phyloP scores from a whole-genome alignment of 2,797 vertebrate species.

The Danio aesculapii region DNA sequence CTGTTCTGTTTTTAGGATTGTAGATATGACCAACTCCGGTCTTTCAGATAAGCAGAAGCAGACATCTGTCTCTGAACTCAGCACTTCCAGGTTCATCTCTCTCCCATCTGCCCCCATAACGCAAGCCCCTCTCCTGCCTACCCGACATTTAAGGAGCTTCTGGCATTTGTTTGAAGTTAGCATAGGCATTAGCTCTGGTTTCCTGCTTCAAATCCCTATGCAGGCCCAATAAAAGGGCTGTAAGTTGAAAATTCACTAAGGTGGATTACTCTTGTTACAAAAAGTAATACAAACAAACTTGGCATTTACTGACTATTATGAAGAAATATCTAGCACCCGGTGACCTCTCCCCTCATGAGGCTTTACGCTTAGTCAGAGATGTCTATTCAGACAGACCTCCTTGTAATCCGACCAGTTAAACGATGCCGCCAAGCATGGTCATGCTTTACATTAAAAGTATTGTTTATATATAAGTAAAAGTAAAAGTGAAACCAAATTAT shows the following conservation, averaged over 20 bases:
- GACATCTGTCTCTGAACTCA: conserved; percentile 56
- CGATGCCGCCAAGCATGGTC: background rate
- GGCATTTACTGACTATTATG: conserved; percentile 62
- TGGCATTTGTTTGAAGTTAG: conserved; percentile 83
- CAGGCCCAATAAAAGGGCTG: conserved; percentile 76
- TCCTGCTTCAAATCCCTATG: conserved; percentile 81
- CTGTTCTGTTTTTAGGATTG: conserved; percentile 78
- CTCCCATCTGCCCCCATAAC: conserved; percentile 63
- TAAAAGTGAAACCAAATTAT: too few relatives aligned
- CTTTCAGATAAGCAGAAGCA: conserved; percentile 73
- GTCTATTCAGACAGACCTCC: background rate
- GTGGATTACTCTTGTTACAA: conserved; percentile 72
- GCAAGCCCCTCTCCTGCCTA: conserved; percentile 9
- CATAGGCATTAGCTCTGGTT: conserved; percentile 82
- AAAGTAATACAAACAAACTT: conserved; percentile 72
- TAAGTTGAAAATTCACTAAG: conserved; percentile 73
- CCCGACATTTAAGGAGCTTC: conserved; percentile 78
- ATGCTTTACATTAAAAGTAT: too few relatives aligned
- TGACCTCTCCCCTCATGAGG: background rate
- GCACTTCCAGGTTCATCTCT: conserved; percentile 64
- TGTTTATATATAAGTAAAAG: too few relatives aligned
- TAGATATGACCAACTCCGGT: conserved; percentile 65
- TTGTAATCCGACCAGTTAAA: background rate
- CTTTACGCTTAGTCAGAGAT: background rate
- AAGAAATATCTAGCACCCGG: conserved; percentile 20